Percentiles rank a stretch among this genome's conserved stretches.
Evolutionary conservation across 2,888 invertebrate species (phyloP).

Genomic region (Neria commutata): DNA sequence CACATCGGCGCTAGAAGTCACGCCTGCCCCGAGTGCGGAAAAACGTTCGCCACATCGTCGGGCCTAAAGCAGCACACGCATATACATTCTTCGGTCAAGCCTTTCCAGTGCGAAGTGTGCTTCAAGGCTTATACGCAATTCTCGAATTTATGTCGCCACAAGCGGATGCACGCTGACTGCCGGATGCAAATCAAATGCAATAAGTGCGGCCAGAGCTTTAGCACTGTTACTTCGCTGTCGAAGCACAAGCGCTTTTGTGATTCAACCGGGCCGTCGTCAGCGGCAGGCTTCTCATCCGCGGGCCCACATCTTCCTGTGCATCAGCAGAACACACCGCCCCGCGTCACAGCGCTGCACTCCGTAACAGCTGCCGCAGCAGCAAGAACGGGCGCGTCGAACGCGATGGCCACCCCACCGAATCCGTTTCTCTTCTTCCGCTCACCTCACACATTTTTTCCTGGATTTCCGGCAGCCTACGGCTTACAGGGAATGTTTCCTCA

Average conservation of each 20-base stretch:
- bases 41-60: slow-evolving; percentile 96
- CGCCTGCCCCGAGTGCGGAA: slow-evolving; percentile 98
- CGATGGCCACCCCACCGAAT: slow-evolving; percentile 65
- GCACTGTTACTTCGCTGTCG: slow-evolving; percentile 86
- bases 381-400: slow-evolving; percentile 56
- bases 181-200: slow-evolving; percentile 91
- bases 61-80: slow-evolving; percentile 99
- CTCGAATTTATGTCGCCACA: slow-evolving; percentile 99
- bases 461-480: slow-evolving; percentile 66
- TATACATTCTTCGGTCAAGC: slow-evolving; percentile 97
- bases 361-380: slow-evolving; percentile 61
- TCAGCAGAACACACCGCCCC: slow-evolving; percentile 30
- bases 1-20: slow-evolving; percentile 96
- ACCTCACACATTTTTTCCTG: slow-evolving; percentile 70
- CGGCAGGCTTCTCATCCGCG: neutral
- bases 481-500: slow-evolving; percentile 67
- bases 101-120: slow-evolving; percentile 96
- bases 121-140: slow-evolving; percentile 99
- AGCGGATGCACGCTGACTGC: slow-evolving; percentile 97
- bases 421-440: slow-evolving; percentile 78
- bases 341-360: slow-evolving; percentile 21
- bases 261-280: slow-evolving; percentile 65
- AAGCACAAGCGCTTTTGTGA: slow-evolving; percentile 98
- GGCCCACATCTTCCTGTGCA: slow-evolving; percentile 58
- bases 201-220: slow-evolving; percentile 93